Base-by-base conservation (phyloP, 2,888 invertebrate genomes). In the Slavum lentiscoides region DNA sequence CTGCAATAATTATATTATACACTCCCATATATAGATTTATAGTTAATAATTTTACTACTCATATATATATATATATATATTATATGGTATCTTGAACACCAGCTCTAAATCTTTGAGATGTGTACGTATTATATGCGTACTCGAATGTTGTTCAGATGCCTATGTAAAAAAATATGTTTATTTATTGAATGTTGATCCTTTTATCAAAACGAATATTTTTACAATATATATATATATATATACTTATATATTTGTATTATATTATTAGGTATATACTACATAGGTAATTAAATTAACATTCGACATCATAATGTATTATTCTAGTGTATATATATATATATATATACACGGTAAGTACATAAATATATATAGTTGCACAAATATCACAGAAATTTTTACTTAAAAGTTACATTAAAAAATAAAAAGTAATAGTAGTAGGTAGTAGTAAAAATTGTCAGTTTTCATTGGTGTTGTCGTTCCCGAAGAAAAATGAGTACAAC, bases 321-420 rank as follows among this genome's bases (percentile, higher is more conserved):
- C 58, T 75, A 67, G 23, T 75, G 39, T 43, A 75, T 67, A 21
- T 59, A 72, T 72, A n/a, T 58, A 58, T 58, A 72, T 72, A 58
- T 55, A 58, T 15, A 37, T 39, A 58, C 43, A 43, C 43, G 37
- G 49, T 49, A 49, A 11, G 15, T 1, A 73, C 21, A 73, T 62
- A 30, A 43, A 58, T 23, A 30, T 43, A 58, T 43, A 67, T 55
- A 70, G 55, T 70, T 70, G 17, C 8, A 81, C 39, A 61, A 43
- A 68, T 82, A 82, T 82, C 82, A 82, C 82, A 82, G 82, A 61
- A 61, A 55, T 23, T 75, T 82, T 53, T 15, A 67, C 58, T 67
- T 67, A 67, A 67, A 7, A 39, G 39, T 67, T 66, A 74, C 17
- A 75, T 21, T 55, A 58, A 72, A 61, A 30, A 17, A 59, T 13